These are phyloP conservation scores for Syritta pipiens DNA, from an alignment of 2,888 invertebrate species.

Conservation along the genomic window DNA sequence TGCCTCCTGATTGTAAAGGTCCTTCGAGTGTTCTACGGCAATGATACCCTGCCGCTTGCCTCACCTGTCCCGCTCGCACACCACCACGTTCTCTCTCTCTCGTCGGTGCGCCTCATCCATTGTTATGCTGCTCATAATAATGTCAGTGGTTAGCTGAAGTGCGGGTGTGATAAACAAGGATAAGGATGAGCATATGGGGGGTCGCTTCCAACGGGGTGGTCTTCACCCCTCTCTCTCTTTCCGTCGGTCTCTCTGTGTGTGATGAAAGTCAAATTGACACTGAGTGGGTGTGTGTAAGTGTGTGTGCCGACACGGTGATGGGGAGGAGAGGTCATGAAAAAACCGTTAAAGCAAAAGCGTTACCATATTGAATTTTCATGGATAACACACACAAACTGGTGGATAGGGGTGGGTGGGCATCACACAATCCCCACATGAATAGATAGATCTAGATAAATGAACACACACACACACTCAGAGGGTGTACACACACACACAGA, in stretches of 20 bases:
- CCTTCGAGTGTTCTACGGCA: slow-evolving; percentile 43
- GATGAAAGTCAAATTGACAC: slow-evolving; percentile 69
- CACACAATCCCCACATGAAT: slow-evolving; percentile 64
- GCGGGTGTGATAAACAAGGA: slow-evolving; percentile 63
- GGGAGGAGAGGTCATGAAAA: slow-evolving; percentile 66
- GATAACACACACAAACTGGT: slow-evolving; percentile 50
- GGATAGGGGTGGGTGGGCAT: slow-evolving; percentile 11
- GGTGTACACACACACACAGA: neutral
- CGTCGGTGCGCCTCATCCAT: slow-evolving; percentile 40
- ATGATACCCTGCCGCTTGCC: slow-evolving; percentile 37
- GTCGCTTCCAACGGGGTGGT: neutral
- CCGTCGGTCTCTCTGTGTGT: slow-evolving; percentile 44
- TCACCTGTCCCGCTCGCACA: slow-evolving; percentile 1
- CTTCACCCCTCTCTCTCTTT: slow-evolving; percentile 1
- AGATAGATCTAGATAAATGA: slow-evolving; percentile 67
- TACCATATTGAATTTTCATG: slow-evolving; percentile 69
- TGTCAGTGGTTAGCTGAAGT: slow-evolving; percentile 69
- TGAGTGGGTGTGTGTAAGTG: slow-evolving; percentile 47
- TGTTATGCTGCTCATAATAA: slow-evolving; percentile 69
- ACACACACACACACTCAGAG: slow-evolving; percentile 32
- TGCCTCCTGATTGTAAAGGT: slow-evolving; percentile 61
- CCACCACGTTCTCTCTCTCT: neutral
- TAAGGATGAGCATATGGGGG: slow-evolving; percentile 35
- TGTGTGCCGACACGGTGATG: neutral
- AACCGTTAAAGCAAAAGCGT: slow-evolving; percentile 69